A percentile compares a stretch with the other conserved stretches of the same genome.
Conservation (phyloP, 2,888 invertebrate species). For the Cryptophagus acutangulus region DNA sequence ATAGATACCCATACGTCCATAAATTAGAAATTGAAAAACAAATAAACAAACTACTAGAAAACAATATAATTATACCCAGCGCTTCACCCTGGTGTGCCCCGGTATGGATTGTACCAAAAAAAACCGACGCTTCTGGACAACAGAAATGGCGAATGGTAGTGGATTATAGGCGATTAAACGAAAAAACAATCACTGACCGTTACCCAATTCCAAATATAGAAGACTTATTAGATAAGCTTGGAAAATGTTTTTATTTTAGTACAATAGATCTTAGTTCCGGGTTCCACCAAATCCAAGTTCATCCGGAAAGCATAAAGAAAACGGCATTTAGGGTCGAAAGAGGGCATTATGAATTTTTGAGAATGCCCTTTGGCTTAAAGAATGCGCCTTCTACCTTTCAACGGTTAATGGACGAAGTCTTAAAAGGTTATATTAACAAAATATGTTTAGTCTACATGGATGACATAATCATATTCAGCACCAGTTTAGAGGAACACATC, state of each 20-base stretch:
- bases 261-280: conserved; percentile 23
- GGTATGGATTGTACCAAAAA: conserved; percentile 30
- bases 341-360: conserved; percentile 3
- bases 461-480: conserved; percentile 9
- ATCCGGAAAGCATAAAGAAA: conserved; percentile 2
- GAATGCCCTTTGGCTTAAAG: conserved; percentile 3
- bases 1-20: conserved; percentile 28
- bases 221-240: background rate
- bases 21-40: conserved; percentile 31
- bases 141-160: conserved; percentile 25
- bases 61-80: conserved; percentile 23
- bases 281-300: conserved; percentile 24
- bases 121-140: conserved; percentile 27
- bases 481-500: conserved; percentile 10
- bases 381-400: conserved; percentile 5
- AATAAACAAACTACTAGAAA: conserved; percentile 22
- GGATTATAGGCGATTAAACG: conserved; percentile 33
- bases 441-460: conserved; percentile 10
- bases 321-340: conserved; percentile 4
- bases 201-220: conserved; percentile 24
- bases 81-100: conserved; percentile 24
- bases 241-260: conserved; percentile 18
- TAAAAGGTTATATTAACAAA: conserved; percentile 8
- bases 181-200: conserved; percentile 30
- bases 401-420: conserved; percentile 10